phyloP scores from a whole-genome alignment of 2,113 vertebrate genomes.

The Neomonachus schauinslandi region DNA sequence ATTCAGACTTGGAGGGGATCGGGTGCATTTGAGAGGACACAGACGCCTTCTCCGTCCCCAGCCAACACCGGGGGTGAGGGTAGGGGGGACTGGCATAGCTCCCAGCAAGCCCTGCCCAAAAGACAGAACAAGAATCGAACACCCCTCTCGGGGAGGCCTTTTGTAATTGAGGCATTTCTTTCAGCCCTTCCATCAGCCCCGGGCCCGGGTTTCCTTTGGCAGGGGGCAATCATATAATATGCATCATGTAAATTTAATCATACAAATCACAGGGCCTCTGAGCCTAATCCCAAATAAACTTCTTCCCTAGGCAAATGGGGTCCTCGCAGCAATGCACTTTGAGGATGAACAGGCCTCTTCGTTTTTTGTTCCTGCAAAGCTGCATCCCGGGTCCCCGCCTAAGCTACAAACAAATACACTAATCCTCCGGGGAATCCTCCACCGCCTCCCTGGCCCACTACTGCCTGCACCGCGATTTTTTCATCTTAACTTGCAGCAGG shows the following conservation, averaged over 20 bases:
- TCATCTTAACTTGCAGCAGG: conserved; percentile 33
- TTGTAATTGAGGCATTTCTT: neutral
- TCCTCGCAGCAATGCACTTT: conserved; percentile 14
- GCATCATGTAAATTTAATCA: neutral
- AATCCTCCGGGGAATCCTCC: conserved; percentile 74
- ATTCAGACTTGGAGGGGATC: neutral
- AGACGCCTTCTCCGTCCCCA: neutral
- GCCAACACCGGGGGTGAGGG: neutral
- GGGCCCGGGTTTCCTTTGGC: neutral
- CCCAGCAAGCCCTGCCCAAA: neutral
- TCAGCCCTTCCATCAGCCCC: neutral
- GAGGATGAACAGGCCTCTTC: conserved; percentile 18
- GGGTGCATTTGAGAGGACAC: neutral
- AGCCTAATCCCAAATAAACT: conserved; percentile 47
- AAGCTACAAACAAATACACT: conserved; percentile 74
- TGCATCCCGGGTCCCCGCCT: conserved; percentile 48
- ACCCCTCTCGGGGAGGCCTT: conserved; percentile 22
- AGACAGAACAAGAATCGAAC: conserved; percentile 42
- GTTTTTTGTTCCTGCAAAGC: conserved; percentile 65
- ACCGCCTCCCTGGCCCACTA: conserved; percentile 9
- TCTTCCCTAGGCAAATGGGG: conserved; percentile 32
- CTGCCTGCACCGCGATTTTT: conserved; percentile 15
- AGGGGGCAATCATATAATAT: neutral
- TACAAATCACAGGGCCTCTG: neutral
- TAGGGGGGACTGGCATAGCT: neutral